phyloP scores from a whole-genome alignment of 2,797 vertebrate genomes.

The Coluber constrictor region DNA sequence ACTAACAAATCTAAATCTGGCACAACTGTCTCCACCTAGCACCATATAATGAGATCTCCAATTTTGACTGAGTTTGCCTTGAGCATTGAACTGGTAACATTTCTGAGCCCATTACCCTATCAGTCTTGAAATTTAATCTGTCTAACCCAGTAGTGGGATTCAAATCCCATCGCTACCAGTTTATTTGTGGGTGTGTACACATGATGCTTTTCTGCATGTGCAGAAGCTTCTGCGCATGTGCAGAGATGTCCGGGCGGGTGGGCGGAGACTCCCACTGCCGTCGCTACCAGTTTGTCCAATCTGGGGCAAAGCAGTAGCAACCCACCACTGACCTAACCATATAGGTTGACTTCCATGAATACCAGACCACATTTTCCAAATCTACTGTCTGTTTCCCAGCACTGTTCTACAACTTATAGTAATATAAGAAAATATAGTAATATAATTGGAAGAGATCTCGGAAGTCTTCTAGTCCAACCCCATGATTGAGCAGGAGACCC shows the following conservation, averaged over 20 bases:
- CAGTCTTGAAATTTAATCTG: background rate
- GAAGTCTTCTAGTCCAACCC: background rate
- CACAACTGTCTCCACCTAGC: background rate
- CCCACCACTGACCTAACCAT: no score
- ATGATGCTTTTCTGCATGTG: no score
- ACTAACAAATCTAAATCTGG: background rate
- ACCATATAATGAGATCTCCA: background rate
- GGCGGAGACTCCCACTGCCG: accelerated
- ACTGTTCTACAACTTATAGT: background rate
- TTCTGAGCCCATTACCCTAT: background rate
- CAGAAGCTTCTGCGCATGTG: no score
- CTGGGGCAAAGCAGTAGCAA: no score
- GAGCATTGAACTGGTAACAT: background rate
- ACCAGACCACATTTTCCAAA: background rate
- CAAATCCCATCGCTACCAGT: no score
- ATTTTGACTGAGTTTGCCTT: background rate
- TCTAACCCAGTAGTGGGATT: background rate
- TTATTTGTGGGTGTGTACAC: no score
- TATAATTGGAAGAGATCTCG: background rate
- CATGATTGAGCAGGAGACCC: background rate
- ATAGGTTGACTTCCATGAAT: background rate
- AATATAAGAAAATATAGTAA: background rate
- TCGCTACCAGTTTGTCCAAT: no score
- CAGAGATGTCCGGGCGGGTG: no score
- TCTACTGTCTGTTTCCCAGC: background rate